These are phyloP conservation scores for Oplegnathus fasciatus DNA, from an alignment of 2,113 vertebrate species.

Conservation along the genomic window DNA sequence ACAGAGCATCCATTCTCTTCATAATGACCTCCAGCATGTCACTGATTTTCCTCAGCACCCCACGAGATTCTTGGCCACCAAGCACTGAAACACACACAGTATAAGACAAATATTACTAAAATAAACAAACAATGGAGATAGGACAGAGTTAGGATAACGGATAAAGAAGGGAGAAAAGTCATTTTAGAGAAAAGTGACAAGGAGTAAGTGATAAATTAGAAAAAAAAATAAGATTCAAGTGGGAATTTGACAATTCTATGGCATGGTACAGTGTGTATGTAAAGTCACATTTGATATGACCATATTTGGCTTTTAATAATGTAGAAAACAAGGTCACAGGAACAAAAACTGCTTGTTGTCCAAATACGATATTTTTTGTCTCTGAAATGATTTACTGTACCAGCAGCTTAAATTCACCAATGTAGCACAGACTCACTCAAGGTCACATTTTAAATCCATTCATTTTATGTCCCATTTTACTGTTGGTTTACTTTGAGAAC, in stretches of 20 bases:
- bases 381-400: not conserved
- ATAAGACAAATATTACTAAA: not conserved
- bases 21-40: slow-evolving; percentile 96
- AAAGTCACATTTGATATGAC: not conserved
- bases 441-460: slow-evolving; percentile 9
- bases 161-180: not conserved
- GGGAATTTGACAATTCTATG: not conserved
- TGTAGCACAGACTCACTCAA: not conserved
- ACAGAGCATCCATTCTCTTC: slow-evolving; percentile 93
- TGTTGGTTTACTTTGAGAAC: slow-evolving; percentile 23
- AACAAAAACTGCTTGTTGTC: not conserved
- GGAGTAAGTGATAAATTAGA: not conserved
- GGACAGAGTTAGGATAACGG: not conserved
- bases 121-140: not conserved
- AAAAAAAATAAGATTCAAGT: not conserved
- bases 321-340: not conserved
- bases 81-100: slow-evolving; percentile 82
- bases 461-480: not conserved
- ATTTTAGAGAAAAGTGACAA: not conserved
- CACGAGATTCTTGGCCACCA: slow-evolving; percentile 90
- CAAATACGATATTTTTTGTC: not conserved
- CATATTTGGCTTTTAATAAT: not conserved
- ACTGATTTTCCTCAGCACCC: slow-evolving; percentile 93
- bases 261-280: not conserved
- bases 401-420: not conserved